Base-by-base conservation (phyloP, 2,888 invertebrate genomes). In the Digitonthophagus gazella region DNA sequence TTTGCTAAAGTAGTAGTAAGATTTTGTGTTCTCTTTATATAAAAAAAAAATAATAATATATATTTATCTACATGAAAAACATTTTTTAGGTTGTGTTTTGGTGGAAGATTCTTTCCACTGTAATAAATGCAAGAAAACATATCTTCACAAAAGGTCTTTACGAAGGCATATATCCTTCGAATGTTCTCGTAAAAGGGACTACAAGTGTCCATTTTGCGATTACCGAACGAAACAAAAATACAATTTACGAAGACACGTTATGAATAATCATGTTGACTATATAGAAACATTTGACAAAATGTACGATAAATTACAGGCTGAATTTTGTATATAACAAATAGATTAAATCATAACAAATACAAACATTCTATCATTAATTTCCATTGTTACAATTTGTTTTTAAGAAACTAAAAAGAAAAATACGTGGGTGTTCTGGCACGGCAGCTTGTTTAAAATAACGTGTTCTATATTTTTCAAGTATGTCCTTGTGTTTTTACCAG, bases 211-310 rank as follows among this genome's bases (percentile, higher is more conserved):
- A 19, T 89, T 90, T 80, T 92, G 92, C 83, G 85, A 88, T 20
- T 92, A 92, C 84, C 86, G 86, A 76, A 91, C 92, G 73, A 90
- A 92, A 78, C 92, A 92, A 80, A 85, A 91, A 63, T 91, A 91
- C 76, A 92, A 91, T 83, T 85, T 92, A 15, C 90, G 91, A 76
- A 91, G 91, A 18, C 92, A 92, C 81, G 65, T 63, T 2, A 0
- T 55, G 15, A 58, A 65, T 58, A 61, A 58, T 15, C 68, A 69
- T 63, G n/a, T 65, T 11, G 61, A 69, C 15, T 54, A 61, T 55
- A 58, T 20, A 15, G 22, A 65, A 14, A 65, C 58, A 22, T 69
- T 69, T 55, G 65, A 65, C 55, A 61, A 65, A 15, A 20, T 61
- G 3, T 61, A 61, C 19, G 19, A 14, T 61, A 61, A 19, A 14